A percentile compares a stretch with the other conserved stretches of the same genome.
Evolutionary conservation across 2,888 invertebrate genomes (phyloP).

Genomic region (Cantharis nigra): DNA sequence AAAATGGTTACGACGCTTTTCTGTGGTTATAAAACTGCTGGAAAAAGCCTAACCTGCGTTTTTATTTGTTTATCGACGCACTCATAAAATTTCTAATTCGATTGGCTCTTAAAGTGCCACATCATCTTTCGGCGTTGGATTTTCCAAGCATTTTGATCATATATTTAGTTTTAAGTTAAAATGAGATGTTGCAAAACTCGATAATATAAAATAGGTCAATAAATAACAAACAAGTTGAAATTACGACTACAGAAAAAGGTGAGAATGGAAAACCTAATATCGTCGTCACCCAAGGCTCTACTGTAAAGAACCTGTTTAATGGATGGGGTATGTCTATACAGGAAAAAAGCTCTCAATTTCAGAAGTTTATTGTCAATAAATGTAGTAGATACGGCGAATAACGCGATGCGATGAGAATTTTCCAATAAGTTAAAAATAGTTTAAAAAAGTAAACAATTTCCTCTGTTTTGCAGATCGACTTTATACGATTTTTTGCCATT

Average conservation of each 20-base stretch:
- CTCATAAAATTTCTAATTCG: background rate
- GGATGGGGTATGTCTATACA: constrained; percentile 22
- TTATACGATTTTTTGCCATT: background rate
- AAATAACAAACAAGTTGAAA: background rate
- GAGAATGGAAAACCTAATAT: constrained; percentile 17
- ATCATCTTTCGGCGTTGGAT: background rate
- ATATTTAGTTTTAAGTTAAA: background rate
- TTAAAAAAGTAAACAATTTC: background rate
- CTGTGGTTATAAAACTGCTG: background rate
- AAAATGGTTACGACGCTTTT: background rate
- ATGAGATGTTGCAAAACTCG: background rate
- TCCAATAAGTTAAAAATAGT: constrained; percentile 1
- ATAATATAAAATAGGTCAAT: background rate
- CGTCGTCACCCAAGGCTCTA: background rate
- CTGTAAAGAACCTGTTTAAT: constrained; percentile 18
- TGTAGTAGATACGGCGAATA: background rate
- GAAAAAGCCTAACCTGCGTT: background rate
- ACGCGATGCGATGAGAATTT: background rate
- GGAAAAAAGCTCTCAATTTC: constrained; percentile 24
- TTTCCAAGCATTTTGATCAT: background rate
- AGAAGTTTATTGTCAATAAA: constrained; percentile 26
- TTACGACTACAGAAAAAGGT: constrained; percentile 16
- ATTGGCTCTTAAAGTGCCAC: background rate
- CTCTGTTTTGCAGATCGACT: background rate
- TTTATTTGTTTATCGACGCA: background rate